Evolutionary conservation across 2,888 invertebrate species (phyloP).

Genomic region (Pecten maximus): DNA sequence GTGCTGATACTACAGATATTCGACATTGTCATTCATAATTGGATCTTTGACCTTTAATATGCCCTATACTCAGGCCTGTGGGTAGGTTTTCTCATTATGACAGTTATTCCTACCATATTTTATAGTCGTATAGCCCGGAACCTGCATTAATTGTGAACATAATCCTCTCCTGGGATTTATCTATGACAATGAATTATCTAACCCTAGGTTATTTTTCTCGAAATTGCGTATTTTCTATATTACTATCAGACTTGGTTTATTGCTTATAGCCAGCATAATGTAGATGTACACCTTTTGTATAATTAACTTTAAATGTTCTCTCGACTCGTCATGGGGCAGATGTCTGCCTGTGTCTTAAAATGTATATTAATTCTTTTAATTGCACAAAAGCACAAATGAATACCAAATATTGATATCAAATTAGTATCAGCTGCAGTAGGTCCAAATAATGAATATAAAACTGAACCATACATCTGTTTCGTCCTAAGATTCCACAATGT

Average conservation of each 20-base stretch:
- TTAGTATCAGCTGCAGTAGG: too few species aligned
- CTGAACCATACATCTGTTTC: too few species aligned
- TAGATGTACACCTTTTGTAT: not conserved
- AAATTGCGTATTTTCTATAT: not conserved
- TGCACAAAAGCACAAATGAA: too few species aligned
- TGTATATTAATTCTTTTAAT: too few species aligned
- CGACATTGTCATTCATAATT: not conserved
- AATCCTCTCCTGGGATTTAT: not conserved
- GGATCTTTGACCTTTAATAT: not conserved
- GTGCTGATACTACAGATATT: not conserved
- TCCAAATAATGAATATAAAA: too few species aligned
- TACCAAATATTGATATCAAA: too few species aligned
- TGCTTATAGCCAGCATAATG: not conserved
- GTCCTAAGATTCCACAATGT: too few species aligned
- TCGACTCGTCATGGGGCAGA: not conserved
- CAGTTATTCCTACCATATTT: not conserved
- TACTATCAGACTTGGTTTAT: not conserved
- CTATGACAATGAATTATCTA: not conserved
- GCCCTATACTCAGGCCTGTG: not conserved
- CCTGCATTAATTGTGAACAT: conserved; percentile 18
- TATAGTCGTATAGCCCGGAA: not conserved
- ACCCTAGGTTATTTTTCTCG: not conserved
- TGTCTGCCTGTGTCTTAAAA: too few species aligned
- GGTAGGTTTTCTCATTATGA: not conserved
- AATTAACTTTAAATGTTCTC: not conserved